A percentile compares a stretch with the other conserved stretches of the same genome.
phyloP scores from a whole-genome alignment of 2,797 vertebrate genomes.

The Chaunax sp. region DNA sequence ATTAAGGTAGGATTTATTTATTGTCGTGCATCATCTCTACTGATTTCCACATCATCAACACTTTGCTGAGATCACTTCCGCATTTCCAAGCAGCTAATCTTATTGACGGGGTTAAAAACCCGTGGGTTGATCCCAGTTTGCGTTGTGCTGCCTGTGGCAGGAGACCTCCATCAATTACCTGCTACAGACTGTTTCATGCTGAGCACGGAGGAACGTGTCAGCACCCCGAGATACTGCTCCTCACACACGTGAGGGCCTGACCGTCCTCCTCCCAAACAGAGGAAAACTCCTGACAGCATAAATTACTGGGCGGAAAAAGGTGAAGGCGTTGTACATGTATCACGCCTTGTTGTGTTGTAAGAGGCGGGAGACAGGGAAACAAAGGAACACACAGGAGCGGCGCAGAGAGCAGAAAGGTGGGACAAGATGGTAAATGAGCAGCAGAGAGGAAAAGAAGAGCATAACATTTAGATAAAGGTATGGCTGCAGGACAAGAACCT shows the following conservation, averaged over 20 bases:
- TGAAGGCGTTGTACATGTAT: slow-evolving; percentile 68
- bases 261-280: slow-evolving; percentile 56
- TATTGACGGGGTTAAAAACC: slow-evolving; percentile 48
- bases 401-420: slow-evolving; percentile 25
- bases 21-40: too few relatives aligned
- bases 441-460: slow-evolving; percentile 19
- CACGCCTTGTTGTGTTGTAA: slow-evolving; percentile 71
- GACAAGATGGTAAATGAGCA: slow-evolving; percentile 32
- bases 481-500: slow-evolving; percentile 11
- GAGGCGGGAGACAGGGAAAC: slow-evolving; percentile 53
- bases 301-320: slow-evolving; percentile 71
- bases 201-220: slow-evolving; percentile 67
- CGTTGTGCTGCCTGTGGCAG: slow-evolving; percentile 36
- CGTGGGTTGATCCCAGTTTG: slow-evolving; percentile 42
- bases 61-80: slow-evolving; percentile 13
- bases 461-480: slow-evolving; percentile 15
- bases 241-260: slow-evolving; percentile 61
- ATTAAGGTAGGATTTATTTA: too few relatives aligned
- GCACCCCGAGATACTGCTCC: slow-evolving; percentile 63
- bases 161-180: slow-evolving; percentile 69
- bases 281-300: slow-evolving; percentile 74
- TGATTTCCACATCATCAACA: too few relatives aligned
- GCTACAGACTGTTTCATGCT: slow-evolving; percentile 55
- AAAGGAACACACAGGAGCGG: slow-evolving; percentile 50
- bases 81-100: slow-evolving; percentile 31